Evolutionary conservation across 2,888 invertebrate genomes (phyloP).

Genomic region (Troglohyphantes excavatus): DNA sequence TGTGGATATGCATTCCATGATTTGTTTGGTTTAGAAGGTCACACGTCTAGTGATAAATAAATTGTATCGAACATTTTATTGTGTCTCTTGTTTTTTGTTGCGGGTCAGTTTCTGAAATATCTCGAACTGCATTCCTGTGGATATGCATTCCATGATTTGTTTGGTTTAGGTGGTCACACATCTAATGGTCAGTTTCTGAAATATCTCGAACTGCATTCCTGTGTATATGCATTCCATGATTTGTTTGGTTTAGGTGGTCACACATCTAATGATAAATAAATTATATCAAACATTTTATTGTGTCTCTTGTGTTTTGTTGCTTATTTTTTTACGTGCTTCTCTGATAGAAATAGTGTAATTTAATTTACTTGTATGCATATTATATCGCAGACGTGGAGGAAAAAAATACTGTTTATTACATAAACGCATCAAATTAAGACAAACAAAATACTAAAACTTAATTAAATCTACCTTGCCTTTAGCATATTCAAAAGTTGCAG

Average conservation of each 20-base stretch:
- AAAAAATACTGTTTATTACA: too few species aligned
- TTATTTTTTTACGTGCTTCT: too few species aligned
- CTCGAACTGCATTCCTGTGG: slow-evolving; percentile 87
- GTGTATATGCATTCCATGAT: slow-evolving; percentile 89
- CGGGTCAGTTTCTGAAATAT: slow-evolving; percentile 89
- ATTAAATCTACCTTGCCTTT: too few species aligned
- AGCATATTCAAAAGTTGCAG: too few species aligned
- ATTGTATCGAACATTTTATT: not conserved
- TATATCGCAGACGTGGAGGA: too few species aligned
- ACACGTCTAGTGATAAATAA: slow-evolving; percentile 46
- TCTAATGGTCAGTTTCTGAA: slow-evolving; percentile 87
- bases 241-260: slow-evolving; percentile 87
- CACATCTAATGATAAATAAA: slow-evolving; percentile 45
- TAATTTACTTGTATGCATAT: too few species aligned
- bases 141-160: slow-evolving; percentile 90
- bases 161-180: slow-evolving; percentile 85
- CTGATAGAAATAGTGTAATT: too few species aligned
- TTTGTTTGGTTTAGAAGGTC: slow-evolving; percentile 87
- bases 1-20: slow-evolving; percentile 90
- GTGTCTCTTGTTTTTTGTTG: too few species aligned
- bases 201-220: slow-evolving; percentile 88
- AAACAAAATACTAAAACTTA: too few species aligned
- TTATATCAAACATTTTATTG: too few species aligned
- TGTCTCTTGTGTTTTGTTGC: too few species aligned
- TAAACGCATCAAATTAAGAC: too few species aligned